Conservation (phyloP, 2,888 invertebrate genomes). For the Lottia gigantea region DNA sequence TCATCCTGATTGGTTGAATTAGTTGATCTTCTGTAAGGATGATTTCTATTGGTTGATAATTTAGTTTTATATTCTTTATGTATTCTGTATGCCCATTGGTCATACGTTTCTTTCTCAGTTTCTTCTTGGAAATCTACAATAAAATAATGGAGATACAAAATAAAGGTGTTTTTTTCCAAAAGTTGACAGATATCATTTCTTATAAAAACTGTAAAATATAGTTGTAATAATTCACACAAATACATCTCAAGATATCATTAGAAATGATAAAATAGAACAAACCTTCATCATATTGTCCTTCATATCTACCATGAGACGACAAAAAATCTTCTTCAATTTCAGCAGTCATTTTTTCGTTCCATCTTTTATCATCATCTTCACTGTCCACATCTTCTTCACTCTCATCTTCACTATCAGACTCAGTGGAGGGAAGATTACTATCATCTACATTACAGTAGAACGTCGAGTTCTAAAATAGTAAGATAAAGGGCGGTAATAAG, state of each 20-base stretch:
- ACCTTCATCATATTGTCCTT: not conserved
- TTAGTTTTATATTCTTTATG: constrained; percentile 38
- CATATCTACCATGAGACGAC: not conserved
- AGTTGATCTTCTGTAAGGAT: constrained; percentile 21
- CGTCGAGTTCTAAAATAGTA: no score
- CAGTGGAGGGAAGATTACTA: no score
- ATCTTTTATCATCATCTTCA: not conserved
- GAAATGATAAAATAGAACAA: not conserved
- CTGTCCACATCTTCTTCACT: no score
- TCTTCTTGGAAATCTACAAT: constrained; percentile 39
- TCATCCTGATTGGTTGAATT: constrained; percentile 21
- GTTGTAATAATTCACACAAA: no score
- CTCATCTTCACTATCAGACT: no score
- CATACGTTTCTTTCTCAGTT: constrained; percentile 41
- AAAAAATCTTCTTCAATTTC: not conserved
- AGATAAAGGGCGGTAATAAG: no score
- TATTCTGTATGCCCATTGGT: constrained; percentile 54
- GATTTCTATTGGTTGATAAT: constrained; percentile 16
- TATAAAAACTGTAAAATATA: no score
- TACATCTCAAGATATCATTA: no score
- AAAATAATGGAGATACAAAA: constrained; percentile 9
- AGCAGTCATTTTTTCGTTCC: not conserved
- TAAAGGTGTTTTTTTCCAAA: no score
- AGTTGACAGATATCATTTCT: no score
- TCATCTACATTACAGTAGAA: no score